Conservation (phyloP, 2,113 vertebrate genomes). For the Phrynosoma blainvillii region DNA sequence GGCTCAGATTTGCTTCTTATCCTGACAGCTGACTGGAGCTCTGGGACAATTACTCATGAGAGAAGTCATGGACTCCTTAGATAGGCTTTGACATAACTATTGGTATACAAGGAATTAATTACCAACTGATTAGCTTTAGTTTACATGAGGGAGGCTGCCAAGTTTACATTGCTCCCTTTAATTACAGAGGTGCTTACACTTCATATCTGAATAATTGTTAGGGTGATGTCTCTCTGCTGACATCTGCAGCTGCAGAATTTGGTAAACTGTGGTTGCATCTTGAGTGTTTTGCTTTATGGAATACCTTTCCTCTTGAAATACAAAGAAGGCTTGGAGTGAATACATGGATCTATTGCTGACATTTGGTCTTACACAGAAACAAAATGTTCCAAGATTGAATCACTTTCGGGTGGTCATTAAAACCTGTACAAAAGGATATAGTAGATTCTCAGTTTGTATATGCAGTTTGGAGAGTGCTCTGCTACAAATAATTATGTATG, state of each 20-base stretch:
- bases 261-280: conserved; percentile 39
- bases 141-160: conserved; percentile 58
- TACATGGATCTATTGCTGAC: conserved; percentile 34
- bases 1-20: conserved; percentile 35
- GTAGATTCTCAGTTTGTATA: not conserved
- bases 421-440: conserved; percentile 23
- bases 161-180: conserved; percentile 73
- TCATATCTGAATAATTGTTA: conserved; percentile 49
- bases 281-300: conserved; percentile 43
- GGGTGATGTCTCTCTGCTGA: conserved; percentile 37
- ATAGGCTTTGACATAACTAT: conserved; percentile 58
- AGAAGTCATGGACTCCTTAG: conserved; percentile 38
- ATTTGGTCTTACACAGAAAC: conserved; percentile 18
- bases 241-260: conserved; percentile 54
- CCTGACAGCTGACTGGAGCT: conserved; percentile 52
- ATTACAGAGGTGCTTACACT: conserved; percentile 55
- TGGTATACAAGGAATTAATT: conserved; percentile 65
- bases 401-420: not conserved
- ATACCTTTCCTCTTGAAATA: conserved; percentile 41
- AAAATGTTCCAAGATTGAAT: conserved; percentile 38
- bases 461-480: too few relatives aligned
- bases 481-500: not conserved
- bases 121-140: conserved; percentile 65
- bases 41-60: conserved; percentile 47
- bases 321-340: conserved; percentile 40